These are phyloP conservation scores for Drosophila simulans DNA, from an alignment of 1,140 invertebrate genomes.

Conservation along the genomic window DNA sequence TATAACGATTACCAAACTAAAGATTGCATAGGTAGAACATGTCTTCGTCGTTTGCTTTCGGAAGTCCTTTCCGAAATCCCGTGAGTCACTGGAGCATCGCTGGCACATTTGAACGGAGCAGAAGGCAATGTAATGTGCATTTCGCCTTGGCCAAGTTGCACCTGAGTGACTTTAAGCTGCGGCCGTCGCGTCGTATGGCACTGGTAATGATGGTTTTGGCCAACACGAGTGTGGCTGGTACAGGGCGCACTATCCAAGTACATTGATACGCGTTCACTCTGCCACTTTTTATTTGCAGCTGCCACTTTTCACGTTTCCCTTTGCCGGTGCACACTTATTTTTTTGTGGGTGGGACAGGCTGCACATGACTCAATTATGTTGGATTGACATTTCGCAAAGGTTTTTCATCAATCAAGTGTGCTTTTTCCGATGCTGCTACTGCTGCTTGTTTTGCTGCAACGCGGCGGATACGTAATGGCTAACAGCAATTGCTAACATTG, in stretches of 20 bases:
- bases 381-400: conserved; percentile 75
- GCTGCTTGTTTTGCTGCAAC: conserved; percentile 47
- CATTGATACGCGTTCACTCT: conserved; percentile 32
- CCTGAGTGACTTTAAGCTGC: conserved; percentile 69
- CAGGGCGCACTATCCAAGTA: conserved; percentile 15
- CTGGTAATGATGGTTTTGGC: conserved; percentile 67
- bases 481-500: conserved; percentile 69
- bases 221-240: conserved; percentile 41
- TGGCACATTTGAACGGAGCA: conserved; percentile 4
- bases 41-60: neutral
- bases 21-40: neutral
- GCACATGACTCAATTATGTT: conserved; percentile 72
- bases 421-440: conserved; percentile 47
- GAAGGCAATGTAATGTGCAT: conserved; percentile 40
- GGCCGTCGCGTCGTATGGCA: conserved; percentile 54
- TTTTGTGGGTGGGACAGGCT: conserved; percentile 15
- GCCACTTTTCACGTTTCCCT: conserved; percentile 42
- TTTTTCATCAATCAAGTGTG: conserved; percentile 76
- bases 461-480: conserved; percentile 75
- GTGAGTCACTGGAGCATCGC: conserved; percentile 42
- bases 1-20: too few relatives aligned
- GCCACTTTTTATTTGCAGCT: conserved; percentile 51
- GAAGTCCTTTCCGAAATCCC: neutral
- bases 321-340: conserved; percentile 11
- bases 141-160: conserved; percentile 35